Conservation (phyloP, 2,113 vertebrate species). For the Spheniscus mendiculus region DNA sequence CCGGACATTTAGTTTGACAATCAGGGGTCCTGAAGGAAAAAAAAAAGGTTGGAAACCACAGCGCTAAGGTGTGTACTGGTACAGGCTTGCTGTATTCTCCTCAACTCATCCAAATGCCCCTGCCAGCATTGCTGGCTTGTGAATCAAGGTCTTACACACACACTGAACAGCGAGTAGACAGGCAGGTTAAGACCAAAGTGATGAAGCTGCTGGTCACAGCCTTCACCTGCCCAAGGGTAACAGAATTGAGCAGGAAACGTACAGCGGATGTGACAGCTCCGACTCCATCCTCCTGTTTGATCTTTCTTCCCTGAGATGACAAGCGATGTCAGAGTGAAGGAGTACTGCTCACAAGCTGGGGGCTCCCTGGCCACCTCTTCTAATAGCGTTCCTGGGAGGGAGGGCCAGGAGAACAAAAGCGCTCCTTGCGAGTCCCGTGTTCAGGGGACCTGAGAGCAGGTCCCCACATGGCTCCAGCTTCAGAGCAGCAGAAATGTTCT, state of each 20-base stretch:
- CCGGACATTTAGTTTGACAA: neutral
- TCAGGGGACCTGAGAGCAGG: neutral
- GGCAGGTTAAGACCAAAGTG: neutral
- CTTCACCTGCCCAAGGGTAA: slow-evolving; percentile 10
- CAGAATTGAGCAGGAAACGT: neutral
- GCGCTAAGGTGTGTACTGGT: neutral
- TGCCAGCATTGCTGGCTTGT: neutral
- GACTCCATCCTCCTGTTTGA: neutral
- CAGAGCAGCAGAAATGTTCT: neutral
- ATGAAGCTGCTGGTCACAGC: neutral
- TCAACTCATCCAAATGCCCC: fast-evolving
- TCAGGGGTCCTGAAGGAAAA: neutral
- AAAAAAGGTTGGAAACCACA: neutral
- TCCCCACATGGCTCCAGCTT: neutral
- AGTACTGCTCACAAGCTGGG: neutral
- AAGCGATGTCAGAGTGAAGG: neutral
- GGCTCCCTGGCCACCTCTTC: neutral
- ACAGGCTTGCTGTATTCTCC: neutral
- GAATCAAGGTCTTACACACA: neutral
- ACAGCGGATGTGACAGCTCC: slow-evolving; percentile 40
- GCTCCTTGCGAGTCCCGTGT: neutral
- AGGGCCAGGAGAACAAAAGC: neutral
- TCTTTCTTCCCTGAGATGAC: neutral
- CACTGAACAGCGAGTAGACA: neutral
- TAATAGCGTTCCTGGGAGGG: neutral